A percentile compares a stretch with the other conserved stretches of the same genome.
These are phyloP conservation scores for Leucophenga maculata DNA, from an alignment of 2,888 invertebrate species.

Conservation along the genomic window DNA sequence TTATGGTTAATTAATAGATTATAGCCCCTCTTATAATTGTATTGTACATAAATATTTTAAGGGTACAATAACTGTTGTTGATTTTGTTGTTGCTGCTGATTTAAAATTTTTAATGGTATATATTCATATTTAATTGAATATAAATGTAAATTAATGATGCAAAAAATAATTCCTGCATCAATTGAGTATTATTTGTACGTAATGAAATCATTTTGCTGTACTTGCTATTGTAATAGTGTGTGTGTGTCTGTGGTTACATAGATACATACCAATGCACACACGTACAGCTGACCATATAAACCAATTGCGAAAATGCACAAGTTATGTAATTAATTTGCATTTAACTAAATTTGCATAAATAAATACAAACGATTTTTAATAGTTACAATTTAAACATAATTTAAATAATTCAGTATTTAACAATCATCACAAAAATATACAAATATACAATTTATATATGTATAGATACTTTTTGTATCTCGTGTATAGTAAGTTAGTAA, in stretches of 20 bases:
- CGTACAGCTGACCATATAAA: neutral
- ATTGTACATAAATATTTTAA: neutral
- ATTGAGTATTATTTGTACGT: slow-evolving; percentile 10
- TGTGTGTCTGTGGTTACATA: neutral
- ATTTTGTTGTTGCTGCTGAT: neutral
- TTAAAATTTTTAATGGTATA: slow-evolving; percentile 19
- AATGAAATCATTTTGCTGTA: slow-evolving; percentile 21
- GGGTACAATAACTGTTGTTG: neutral
- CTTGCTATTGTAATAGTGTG: slow-evolving; percentile 23
- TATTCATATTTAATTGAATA: slow-evolving; percentile 63
- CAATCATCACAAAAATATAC: slow-evolving; percentile 25
- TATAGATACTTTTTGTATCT: neutral
- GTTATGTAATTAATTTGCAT: slow-evolving; percentile 63
- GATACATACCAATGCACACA: neutral
- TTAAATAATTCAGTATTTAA: slow-evolving; percentile 21
- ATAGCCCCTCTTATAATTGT: slow-evolving; percentile 1
- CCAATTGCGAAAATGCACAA: slow-evolving; percentile 23
- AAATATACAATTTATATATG: neutral
- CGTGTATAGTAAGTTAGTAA: neutral
- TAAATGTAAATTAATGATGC: slow-evolving; percentile 65
- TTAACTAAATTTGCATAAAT: slow-evolving; percentile 64
- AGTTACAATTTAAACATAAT: slow-evolving; percentile 28
- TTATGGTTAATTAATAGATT: slow-evolving; percentile 23
- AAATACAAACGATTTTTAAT: slow-evolving; percentile 46
- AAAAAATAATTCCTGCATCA: slow-evolving; percentile 43